phyloP scores from a whole-genome alignment of 2,113 vertebrate species.

The Engystomops pustulosus region DNA sequence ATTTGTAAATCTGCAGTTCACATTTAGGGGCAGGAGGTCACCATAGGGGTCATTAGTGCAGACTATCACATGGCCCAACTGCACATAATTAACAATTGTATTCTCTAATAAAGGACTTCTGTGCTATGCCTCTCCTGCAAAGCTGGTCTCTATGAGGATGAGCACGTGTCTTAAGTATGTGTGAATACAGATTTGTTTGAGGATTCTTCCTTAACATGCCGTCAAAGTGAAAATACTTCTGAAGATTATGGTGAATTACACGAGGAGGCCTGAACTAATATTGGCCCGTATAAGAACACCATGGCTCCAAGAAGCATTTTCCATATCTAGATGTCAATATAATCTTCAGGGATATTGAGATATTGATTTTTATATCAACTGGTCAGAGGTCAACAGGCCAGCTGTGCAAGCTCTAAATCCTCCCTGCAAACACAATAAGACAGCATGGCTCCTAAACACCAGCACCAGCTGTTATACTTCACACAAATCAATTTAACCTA shows the following conservation, averaged over 20 bases:
- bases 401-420: slow-evolving; percentile 14
- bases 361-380: slow-evolving; percentile 28
- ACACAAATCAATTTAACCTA: not conserved
- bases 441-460: not conserved
- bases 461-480: slow-evolving; percentile 1
- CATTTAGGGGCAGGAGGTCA: not conserved
- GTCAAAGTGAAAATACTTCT: not conserved
- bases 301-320: not conserved
- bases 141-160: not conserved
- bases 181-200: not conserved
- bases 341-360: slow-evolving; percentile 15
- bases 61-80: not conserved
- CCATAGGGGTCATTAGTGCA: not conserved
- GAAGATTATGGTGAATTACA: not conserved
- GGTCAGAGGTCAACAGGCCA: slow-evolving; percentile 41
- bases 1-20: not conserved
- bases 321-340: slow-evolving; percentile 9
- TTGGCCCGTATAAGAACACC: not conserved
- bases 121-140: not conserved
- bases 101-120: not conserved
- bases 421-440: not conserved
- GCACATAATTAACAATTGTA: not conserved
- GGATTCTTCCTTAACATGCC: slow-evolving; percentile 4
- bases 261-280: not conserved
- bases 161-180: not conserved